A percentile compares a stretch with the other conserved stretches of the same genome.
These are phyloP conservation scores for Periphyllus acericola DNA, from an alignment of 2,888 invertebrate genomes.

Conservation along the genomic window DNA sequence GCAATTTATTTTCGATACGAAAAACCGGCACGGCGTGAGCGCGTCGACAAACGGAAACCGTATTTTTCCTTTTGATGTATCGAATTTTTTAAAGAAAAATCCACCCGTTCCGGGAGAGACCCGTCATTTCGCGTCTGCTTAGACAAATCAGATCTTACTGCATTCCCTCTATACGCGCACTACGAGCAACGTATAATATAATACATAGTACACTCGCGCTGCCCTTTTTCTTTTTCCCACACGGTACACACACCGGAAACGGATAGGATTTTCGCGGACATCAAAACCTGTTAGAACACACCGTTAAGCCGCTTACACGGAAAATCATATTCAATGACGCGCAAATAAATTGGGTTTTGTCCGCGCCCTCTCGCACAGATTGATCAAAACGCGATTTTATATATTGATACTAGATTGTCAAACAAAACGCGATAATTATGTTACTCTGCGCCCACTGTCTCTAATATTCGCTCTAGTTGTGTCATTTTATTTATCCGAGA, in stretches of 20 bases:
- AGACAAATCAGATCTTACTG: slow-evolving; percentile 38
- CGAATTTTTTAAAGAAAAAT: background rate
- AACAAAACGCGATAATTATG: slow-evolving; percentile 3
- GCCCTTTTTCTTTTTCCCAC: background rate
- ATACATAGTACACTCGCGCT: too few relatives aligned
- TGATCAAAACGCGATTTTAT: background rate
- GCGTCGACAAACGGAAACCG: background rate
- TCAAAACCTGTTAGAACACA: background rate
- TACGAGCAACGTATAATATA: too few relatives aligned
- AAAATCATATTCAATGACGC: slow-evolving; percentile 17
- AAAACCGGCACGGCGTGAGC: background rate
- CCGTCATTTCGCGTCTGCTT: slow-evolving; percentile 1
- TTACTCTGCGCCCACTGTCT: background rate
- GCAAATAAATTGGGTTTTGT: background rate
- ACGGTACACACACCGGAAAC: background rate
- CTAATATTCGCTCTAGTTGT: background rate
- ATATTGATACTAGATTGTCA: background rate
- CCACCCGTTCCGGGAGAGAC: background rate
- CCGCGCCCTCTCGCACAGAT: background rate
- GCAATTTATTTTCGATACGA: slow-evolving; percentile 46
- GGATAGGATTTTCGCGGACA: slow-evolving; percentile 8
- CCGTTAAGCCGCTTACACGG: slow-evolving; percentile 6
- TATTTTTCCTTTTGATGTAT: slow-evolving; percentile 39
- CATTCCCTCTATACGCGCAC: background rate
- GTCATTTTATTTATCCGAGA: background rate